phyloP scores from a whole-genome alignment of 1,140 invertebrate species.

The Laupala kohalensis region DNA sequence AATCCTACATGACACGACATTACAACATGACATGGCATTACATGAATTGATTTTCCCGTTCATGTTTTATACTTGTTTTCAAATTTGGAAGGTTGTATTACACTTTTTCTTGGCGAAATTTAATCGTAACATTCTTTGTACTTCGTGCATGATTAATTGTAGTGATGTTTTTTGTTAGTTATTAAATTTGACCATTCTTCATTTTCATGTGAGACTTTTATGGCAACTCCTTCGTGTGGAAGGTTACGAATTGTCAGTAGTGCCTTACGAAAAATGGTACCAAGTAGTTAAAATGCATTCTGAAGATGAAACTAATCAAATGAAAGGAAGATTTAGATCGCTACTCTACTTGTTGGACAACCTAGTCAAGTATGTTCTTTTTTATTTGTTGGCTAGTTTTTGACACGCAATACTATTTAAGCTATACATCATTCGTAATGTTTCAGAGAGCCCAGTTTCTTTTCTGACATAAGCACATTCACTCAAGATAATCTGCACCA shows the following conservation, averaged over 20 bases:
- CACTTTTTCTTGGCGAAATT: too few species aligned
- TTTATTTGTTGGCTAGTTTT: neutral
- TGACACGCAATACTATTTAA: neutral
- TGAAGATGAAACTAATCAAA: neutral
- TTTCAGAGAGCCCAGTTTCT: conserved; percentile 8
- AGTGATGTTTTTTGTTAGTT: too few species aligned
- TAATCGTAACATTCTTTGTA: too few species aligned
- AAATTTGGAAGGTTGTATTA: too few species aligned
- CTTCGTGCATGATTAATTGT: too few species aligned
- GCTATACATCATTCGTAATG: neutral
- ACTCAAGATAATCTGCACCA: conserved; percentile 7
- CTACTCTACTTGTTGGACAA: conserved; percentile 11
- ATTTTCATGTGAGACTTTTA: conserved; percentile 14
- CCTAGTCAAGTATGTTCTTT: conserved; percentile 3
- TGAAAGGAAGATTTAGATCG: neutral
- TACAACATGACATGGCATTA: too few species aligned
- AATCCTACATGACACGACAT: too few species aligned
- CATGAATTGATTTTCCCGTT: too few species aligned
- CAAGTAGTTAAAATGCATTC: neutral
- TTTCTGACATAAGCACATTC: conserved; percentile 8
- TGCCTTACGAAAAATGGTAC: conserved; percentile 18
- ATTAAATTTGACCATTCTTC: neutral
- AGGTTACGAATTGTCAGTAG: conserved; percentile 17
- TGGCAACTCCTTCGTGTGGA: conserved; percentile 16
- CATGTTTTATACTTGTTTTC: too few species aligned